Base-by-base conservation (phyloP, 2,888 invertebrate genomes). In the Drosophila vallismaia region DNA sequence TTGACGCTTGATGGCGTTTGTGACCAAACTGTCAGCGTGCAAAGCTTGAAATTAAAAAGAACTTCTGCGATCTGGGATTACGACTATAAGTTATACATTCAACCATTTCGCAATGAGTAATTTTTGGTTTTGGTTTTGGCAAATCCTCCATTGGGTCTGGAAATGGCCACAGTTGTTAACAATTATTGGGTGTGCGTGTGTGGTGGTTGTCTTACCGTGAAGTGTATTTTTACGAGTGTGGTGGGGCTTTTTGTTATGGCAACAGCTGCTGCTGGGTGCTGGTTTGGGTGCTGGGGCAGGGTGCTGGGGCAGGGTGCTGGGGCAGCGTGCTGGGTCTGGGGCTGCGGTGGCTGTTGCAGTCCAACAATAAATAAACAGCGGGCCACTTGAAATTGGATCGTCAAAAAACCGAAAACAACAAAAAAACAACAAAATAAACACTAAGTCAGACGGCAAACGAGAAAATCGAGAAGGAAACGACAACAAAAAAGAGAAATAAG, bases 361-460 rank as follows among this genome's bases (percentile, higher is more conserved):
- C 57, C 68, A 62, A 81, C 88, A 86, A 88, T 83, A 84, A 84
- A 88, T 83, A 84, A 88, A 84, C 71, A 75, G 71, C 79, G 70
- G 79, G 85, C 72, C 85, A 87, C 87, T 81, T 80, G 88, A 88
- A 84, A 88, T 88, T 88, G 84, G 88, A 84, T 84, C 88, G 86
- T 86, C 88, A 77, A 88, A 82, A 86, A 83, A 76, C 19, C 10
- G n/a, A 38, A n/a, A 38, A 38, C 4, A 8, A 19, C 2, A 19
- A 19, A 38, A 38, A n/a, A 8, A 19, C 2, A 19, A 19, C 19
- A 19, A 19, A 44, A 44, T 19, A 44, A 24, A 24, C 8, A 24
- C 79, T 66, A 71, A 24, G 51, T 44, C 36, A 53, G 55, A 66
- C 64, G 40, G 67, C 58, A 79, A 78, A 14, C 12, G 12, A 42